Base-by-base conservation (phyloP, 1,140 invertebrate species). In the Pinna nobilis region DNA sequence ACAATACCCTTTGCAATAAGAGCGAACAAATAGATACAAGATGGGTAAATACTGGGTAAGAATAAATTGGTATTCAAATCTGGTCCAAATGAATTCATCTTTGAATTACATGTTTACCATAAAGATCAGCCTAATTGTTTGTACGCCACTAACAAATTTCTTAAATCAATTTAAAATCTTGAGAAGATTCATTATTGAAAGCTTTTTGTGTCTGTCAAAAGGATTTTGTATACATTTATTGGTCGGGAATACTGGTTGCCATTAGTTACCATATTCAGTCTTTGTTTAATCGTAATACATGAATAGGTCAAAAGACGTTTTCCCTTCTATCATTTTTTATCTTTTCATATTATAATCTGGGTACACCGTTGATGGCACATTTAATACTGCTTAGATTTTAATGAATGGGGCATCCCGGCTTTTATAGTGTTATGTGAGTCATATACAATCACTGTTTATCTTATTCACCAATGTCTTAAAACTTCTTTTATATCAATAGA, bases 311-410 rank as follows among this genome's bases (percentile, higher is more conserved):
- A 69, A 69, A 77, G 76, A 81, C 79, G 76, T 73, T 79, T 77
- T 79, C 60, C 69, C 78, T 78, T 68, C 70, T 76, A 68, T 73
- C 65, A 59, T 69, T 74, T 81, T 82, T 80, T 83, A 83, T 82
- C 83, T 82, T 78, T 84, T 84, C 79, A 83, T 80, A 82, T 81
- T 83, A 77, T 83, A 82, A 82, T 82, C 65, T 76, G 70, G 75
- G 81, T 77, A 76, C 78, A 63, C 65, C 73, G 78, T 77, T 79
- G 81, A 84, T 82, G 78, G 77, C 76, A 73, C 79, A 80, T 83
- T 84, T 84, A 70, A 82, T 82, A 79, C 76, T 70, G 73, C 57
- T 63, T 74, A 79, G 77, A 81, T 80, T 76, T 65, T 75, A 74
- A 74, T 77, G 74, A 79, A 77, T 73, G 67, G 53, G 66, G 57